phyloP scores from a whole-genome alignment of 2,797 vertebrate species.

The Sebastes hubbsi region DNA sequence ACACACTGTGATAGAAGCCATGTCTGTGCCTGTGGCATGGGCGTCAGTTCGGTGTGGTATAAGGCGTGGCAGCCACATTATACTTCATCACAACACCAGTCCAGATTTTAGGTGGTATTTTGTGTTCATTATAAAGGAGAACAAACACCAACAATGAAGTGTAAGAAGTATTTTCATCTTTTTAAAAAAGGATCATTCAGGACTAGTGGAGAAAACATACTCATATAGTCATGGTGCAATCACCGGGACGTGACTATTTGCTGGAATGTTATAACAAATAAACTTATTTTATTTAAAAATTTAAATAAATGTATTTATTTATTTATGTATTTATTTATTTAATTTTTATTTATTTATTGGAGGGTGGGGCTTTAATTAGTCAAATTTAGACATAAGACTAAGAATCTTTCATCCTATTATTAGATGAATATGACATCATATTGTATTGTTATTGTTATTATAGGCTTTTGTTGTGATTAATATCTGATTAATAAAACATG shows the following conservation, averaged over 20 bases:
- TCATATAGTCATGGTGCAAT: background rate
- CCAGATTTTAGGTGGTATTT: background rate
- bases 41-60: background rate
- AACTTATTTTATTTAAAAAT: background rate
- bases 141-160: background rate
- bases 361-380: too few relatives aligned
- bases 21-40: conserved; percentile 13
- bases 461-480: background rate
- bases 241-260: background rate
- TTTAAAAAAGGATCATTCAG: background rate
- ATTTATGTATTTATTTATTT: too few relatives aligned
- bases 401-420: background rate
- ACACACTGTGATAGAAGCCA: background rate
- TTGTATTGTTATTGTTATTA: background rate
- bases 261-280: background rate
- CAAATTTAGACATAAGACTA: too few relatives aligned
- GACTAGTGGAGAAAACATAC: background rate
- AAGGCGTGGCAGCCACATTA: background rate
- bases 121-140: background rate
- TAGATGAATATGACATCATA: background rate
- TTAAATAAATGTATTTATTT: too few relatives aligned
- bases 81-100: background rate
- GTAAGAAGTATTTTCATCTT: background rate
- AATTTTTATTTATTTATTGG: too few relatives aligned
- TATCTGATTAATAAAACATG: background rate